Evolutionary conservation across 2,113 vertebrate species (phyloP).

Genomic region (Neolamprologus toae): DNA sequence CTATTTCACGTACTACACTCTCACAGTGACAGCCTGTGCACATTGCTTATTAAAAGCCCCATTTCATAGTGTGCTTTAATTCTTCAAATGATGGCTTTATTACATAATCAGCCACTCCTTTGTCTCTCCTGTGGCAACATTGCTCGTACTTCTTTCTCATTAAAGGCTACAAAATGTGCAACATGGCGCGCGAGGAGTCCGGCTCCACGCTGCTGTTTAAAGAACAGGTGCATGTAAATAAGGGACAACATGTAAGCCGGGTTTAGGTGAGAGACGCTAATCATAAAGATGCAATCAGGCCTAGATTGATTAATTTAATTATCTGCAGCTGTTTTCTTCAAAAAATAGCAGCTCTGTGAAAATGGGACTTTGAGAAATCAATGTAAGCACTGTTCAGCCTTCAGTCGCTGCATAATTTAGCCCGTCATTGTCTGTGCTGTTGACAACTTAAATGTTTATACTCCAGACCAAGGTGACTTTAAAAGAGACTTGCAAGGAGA

Average conservation of each 20-base stretch:
- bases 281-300: neutral
- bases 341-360: neutral
- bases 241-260: neutral
- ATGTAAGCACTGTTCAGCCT: neutral
- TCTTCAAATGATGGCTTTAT: neutral
- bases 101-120: neutral
- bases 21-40: neutral
- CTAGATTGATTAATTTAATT: neutral
- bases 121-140: neutral
- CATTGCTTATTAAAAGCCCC: neutral
- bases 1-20: neutral
- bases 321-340: neutral
- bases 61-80: neutral
- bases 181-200: neutral
- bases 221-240: neutral
- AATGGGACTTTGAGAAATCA: neutral
- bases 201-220: neutral
- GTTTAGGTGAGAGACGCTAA: neutral
- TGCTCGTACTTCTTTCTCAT: neutral
- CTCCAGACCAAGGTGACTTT: slow-evolving; percentile 19
- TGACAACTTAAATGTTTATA: neutral
- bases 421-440: neutral
- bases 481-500: neutral
- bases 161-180: neutral
- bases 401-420: neutral